A percentile compares a stretch with the other conserved stretches of the same genome.
Evolutionary conservation across 2,113 vertebrate genomes (phyloP).

Genomic region (Scophthalmus maximus): DNA sequence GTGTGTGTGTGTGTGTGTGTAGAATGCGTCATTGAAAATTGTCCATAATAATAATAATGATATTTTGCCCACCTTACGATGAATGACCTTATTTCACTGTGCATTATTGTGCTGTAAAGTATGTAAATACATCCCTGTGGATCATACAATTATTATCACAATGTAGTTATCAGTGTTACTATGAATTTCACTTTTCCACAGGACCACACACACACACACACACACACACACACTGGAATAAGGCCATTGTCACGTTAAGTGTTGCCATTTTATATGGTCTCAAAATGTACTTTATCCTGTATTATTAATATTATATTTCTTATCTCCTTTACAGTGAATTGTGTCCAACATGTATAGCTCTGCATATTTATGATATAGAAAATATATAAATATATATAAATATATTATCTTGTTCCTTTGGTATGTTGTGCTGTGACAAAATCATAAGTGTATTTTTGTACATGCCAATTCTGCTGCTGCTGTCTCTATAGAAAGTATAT

Average conservation of each 20-base stretch:
- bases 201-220: no score
- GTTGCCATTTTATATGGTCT: constrained; percentile 30
- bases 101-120: not conserved
- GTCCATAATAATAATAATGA: constrained; percentile 57
- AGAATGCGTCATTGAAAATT: constrained; percentile 14
- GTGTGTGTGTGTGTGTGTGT: constrained; percentile 12
- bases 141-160: constrained; percentile 16
- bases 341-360: constrained; percentile 84
- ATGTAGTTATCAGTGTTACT: constrained; percentile 38
- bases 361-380: constrained; percentile 88
- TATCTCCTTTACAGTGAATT: constrained; percentile 75
- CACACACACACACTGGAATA: constrained; percentile 40
- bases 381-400: constrained; percentile 70
- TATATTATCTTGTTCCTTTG: constrained; percentile 72
- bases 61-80: constrained; percentile 30
- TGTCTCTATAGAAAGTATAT: constrained; percentile 85
- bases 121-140: not conserved
- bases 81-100: constrained; percentile 35
- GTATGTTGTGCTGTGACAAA: constrained; percentile 84
- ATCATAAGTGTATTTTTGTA: constrained; percentile 97
- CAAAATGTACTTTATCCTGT: constrained; percentile 41
- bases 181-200: constrained; percentile 1
- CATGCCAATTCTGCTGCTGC: constrained; percentile 92
- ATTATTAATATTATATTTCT: constrained; percentile 65
- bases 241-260: constrained; percentile 20